Percentiles rank a stretch among this genome's conserved stretches.
Conservation (phyloP, 2,113 vertebrate genomes). For the Notiomystis cincta region DNA sequence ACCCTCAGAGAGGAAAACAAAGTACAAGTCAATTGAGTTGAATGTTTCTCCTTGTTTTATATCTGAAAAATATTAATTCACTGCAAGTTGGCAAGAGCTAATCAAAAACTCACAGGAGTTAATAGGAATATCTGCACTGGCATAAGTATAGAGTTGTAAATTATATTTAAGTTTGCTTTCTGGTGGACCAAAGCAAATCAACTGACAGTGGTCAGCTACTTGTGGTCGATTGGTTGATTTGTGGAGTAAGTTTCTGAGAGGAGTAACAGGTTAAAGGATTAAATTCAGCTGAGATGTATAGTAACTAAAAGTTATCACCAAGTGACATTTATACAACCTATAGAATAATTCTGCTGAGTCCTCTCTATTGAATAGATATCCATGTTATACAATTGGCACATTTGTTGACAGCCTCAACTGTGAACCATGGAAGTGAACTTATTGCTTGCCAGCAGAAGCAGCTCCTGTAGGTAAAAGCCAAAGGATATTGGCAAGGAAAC, state of each 20-base stretch:
- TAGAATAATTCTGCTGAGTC: slow-evolving; percentile 50
- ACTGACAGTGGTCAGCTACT: not conserved
- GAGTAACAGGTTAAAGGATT: not conserved
- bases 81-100: not conserved
- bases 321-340: slow-evolving; percentile 35
- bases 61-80: not conserved
- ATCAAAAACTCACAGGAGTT: not conserved
- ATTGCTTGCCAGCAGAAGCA: slow-evolving; percentile 37
- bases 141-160: not conserved
- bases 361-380: slow-evolving; percentile 19
- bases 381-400: slow-evolving; percentile 29
- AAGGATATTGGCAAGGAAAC: slow-evolving; percentile 49
- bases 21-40: not conserved
- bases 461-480: slow-evolving; percentile 38
- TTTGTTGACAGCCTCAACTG: slow-evolving; percentile 57
- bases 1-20: not conserved
- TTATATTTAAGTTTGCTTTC: not conserved
- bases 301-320: slow-evolving; percentile 1
- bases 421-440: slow-evolving; percentile 44
- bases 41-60: not conserved
- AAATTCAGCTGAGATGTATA: not conserved
- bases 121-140: not conserved
- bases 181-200: not conserved
- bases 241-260: not conserved
- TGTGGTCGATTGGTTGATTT: not conserved